Base-by-base conservation (phyloP, 1,140 invertebrate species). In the Scaptomyza montana region DNA sequence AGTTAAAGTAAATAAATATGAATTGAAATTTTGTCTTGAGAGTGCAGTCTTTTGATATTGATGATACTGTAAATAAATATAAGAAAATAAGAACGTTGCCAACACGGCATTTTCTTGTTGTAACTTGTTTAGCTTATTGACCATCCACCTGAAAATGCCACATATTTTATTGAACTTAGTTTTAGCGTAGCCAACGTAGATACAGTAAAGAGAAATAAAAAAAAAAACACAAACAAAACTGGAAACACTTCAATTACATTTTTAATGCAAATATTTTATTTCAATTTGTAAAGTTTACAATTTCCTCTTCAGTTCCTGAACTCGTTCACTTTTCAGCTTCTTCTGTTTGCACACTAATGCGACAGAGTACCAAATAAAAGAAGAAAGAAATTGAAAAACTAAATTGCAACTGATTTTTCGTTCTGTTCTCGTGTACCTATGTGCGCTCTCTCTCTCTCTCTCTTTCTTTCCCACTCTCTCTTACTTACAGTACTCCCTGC, bases 401-500 rank as follows among this genome's bases (percentile, higher is more conserved):
- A 53, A 70, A 75, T 51, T 72, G 51, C 45, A 70, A 85, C 74
- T 77, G 70, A 85, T 74, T 61, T 47, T 67, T 69, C 39, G 25
- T 41, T 66, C 30, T 59, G 12, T 59, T 67, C 69, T 19, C 12
- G 7, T 36, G 5, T 19, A 28, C 30, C 30, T 50, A 56, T 59
- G 30, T 41, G 51, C 59, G 67, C 77, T 67, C 47, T 66, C 19
- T 7, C 30, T 7, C 5, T 33, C 30, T 33, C 30, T 33, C 28
- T 30, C 28, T 30, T 2, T 30, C 28, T 30, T 5, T 33, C 30
- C 7, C 5, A 0, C 30, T 33, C 7, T 7, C 30, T 6, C 30
- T 21, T 62, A 21, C 68, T 82, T 92, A 79, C 93, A 98, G 97
- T 97, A 98, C 93, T 96, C 96, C 89, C 94, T 97, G 93, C 96